A percentile compares a stretch with the other conserved stretches of the same genome.
Conservation (phyloP, 2,888 invertebrate species). For the Eupithecia subfuscata region DNA sequence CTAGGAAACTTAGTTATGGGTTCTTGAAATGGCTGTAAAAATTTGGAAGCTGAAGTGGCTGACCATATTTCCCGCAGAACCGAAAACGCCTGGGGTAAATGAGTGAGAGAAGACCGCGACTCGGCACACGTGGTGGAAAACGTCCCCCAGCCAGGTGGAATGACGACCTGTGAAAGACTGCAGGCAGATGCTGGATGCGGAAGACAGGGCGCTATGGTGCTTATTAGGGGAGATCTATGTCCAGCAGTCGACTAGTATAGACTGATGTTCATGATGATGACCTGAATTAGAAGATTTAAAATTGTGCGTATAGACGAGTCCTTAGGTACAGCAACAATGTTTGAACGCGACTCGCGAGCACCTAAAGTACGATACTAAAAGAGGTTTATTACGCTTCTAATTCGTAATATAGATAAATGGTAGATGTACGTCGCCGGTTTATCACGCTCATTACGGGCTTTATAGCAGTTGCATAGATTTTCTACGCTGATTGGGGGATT, state of each 20-base stretch:
- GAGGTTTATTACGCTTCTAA: slow-evolving; percentile 36
- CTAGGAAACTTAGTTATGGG: background rate
- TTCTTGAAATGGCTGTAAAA: background rate
- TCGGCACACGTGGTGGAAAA: background rate
- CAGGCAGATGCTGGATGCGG: background rate
- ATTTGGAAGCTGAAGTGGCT: background rate
- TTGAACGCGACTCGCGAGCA: slow-evolving; percentile 33
- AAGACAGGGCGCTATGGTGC: background rate
- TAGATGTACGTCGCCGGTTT: slow-evolving; percentile 34
- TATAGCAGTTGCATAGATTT: slow-evolving; percentile 34
- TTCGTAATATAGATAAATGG: slow-evolving; percentile 39
- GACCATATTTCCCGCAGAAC: background rate
- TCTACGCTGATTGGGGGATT: slow-evolving; percentile 23
- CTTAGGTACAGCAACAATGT: slow-evolving; percentile 33
- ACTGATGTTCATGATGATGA: background rate
- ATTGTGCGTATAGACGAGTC: slow-evolving; percentile 14
- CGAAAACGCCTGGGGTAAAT: background rate
- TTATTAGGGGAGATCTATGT: background rate
- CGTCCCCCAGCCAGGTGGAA: background rate
- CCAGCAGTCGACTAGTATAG: background rate
- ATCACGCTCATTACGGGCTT: slow-evolving; percentile 31
- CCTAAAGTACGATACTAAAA: slow-evolving; percentile 37
- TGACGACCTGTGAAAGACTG: background rate
- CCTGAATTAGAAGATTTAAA: background rate
- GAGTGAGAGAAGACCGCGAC: background rate